These are phyloP conservation scores for Agonopterix subpropinquella DNA, from an alignment of 2,888 invertebrate species.

Conservation along the genomic window DNA sequence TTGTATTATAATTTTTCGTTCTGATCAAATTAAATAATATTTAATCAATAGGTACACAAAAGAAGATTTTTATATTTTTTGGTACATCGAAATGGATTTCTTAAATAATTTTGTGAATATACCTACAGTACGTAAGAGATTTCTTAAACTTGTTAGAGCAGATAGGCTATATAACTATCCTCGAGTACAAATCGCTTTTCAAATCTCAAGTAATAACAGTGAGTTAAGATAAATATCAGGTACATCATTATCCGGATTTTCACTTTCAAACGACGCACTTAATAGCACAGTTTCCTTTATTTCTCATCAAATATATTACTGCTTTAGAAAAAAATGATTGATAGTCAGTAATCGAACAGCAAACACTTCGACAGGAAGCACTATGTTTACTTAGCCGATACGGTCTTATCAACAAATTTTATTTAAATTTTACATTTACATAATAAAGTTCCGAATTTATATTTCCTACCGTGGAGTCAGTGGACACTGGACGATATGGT, in stretches of 20 bases:
- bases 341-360: constrained; percentile 11
- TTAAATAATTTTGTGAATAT: too few species aligned
- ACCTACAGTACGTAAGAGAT: too few species aligned
- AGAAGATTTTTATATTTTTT: too few species aligned
- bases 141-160: too few species aligned
- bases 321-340: neutral
- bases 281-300: neutral
- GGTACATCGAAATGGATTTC: too few species aligned
- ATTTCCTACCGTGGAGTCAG: constrained; percentile 3
- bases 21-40: too few species aligned
- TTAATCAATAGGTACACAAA: too few species aligned
- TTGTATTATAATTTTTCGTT: too few species aligned
- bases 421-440: constrained; percentile 11
- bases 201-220: too few species aligned
- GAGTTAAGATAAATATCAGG: neutral
- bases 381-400: constrained; percentile 17
- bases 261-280: constrained; percentile 1
- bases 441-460: constrained; percentile 13
- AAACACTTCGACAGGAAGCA: constrained; percentile 16
- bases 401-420: constrained; percentile 12
- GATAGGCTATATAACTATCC: too few species aligned
- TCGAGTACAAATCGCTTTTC: too few species aligned
- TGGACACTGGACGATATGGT: too few species aligned
- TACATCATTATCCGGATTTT: neutral
- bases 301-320: neutral